A percentile compares a stretch with the other conserved stretches of the same genome.
Conservation (phyloP, 2,888 invertebrate genomes). For the Gerris lacustris region DNA sequence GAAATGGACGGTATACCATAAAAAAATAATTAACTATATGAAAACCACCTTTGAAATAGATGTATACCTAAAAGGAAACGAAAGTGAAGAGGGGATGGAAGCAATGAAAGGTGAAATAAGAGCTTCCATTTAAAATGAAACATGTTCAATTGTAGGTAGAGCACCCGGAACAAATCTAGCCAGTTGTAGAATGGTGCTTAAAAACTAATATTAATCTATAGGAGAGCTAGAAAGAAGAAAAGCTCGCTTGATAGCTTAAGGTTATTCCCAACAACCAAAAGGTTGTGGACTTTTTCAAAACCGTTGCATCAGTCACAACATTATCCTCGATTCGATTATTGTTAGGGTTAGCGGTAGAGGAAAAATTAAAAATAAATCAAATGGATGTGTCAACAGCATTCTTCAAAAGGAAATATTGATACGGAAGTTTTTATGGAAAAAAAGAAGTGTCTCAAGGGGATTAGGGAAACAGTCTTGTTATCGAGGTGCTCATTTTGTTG, state of each 20-base stretch:
- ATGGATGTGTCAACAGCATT: slow-evolving; percentile 9
- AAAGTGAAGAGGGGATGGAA: background rate
- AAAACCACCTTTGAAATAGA: background rate
- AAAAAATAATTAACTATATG: no score
- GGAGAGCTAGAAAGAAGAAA: slow-evolving; percentile 9
- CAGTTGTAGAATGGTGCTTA: slow-evolving; percentile 7
- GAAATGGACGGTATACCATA: no score
- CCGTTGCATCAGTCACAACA: background rate
- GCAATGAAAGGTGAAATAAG: slow-evolving; percentile 8
- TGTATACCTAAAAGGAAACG: background rate
- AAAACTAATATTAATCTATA: slow-evolving; percentile 5
- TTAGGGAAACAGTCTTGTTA: no score
- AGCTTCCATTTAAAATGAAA: background rate
- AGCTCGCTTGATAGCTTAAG: no score
- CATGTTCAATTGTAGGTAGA: background rate
- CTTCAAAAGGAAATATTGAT: background rate
- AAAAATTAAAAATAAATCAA: slow-evolving; percentile 1
- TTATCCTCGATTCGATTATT: slow-evolving; percentile 6
- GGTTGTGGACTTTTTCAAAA: slow-evolving; percentile 7
- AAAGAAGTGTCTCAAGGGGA: no score
- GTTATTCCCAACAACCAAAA: slow-evolving; percentile 5
- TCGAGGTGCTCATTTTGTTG: no score
- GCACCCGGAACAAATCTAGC: background rate
- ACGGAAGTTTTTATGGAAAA: background rate
- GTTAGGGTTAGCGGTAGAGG: slow-evolving; percentile 2